Evolutionary conservation across 2,888 invertebrate genomes (phyloP).

Genomic region (Schizaphis graminum): DNA sequence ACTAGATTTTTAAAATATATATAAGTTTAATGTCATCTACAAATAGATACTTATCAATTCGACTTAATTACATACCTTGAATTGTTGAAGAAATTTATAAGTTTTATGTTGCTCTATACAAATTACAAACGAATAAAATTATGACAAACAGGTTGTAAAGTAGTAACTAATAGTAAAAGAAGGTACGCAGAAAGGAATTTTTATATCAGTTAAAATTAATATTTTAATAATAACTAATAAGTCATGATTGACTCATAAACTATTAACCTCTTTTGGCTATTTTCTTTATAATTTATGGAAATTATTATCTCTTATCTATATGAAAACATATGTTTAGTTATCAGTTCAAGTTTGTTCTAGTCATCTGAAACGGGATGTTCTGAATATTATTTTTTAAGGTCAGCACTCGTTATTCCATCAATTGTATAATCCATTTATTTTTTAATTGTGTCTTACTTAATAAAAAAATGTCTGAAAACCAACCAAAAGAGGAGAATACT

Average conservation of each 20-base stretch:
- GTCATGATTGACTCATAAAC: background rate
- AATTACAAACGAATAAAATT: background rate
- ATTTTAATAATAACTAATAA: background rate
- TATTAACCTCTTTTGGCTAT: background rate
- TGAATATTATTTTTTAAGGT: background rate
- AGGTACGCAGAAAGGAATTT: background rate
- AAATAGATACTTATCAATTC: background rate
- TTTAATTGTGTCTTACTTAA: background rate
- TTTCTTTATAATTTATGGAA: background rate
- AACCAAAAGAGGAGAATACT: background rate
- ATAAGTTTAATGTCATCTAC: background rate
- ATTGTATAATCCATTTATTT: background rate
- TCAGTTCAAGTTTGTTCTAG: background rate
- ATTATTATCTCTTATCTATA: slow-evolving; percentile 29
- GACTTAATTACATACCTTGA: background rate
- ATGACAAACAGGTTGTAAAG: background rate
- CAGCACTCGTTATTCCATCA: background rate
- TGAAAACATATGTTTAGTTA: slow-evolving; percentile 26
- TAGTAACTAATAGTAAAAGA: background rate
- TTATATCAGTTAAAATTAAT: background rate
- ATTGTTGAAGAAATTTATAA: background rate
- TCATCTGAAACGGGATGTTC: background rate
- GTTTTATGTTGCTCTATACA: background rate
- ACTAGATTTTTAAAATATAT: background rate
- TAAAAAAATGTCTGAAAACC: slow-evolving; percentile 45